These are phyloP conservation scores for Vanacampus margaritifer DNA, from an alignment of 2,113 vertebrate genomes.

Conservation along the genomic window DNA sequence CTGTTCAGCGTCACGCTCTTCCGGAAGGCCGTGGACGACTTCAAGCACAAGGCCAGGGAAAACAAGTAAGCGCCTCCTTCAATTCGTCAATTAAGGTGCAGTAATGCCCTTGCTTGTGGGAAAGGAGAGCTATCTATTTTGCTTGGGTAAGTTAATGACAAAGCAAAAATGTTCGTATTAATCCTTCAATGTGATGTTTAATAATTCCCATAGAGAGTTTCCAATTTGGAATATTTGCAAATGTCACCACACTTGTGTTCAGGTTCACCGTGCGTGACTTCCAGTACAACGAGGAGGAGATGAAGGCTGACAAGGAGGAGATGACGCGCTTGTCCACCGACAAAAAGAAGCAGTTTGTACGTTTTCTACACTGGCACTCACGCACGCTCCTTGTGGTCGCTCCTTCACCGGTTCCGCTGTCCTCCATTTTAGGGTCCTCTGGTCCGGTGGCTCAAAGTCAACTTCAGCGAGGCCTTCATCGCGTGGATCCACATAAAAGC, in stretches of 20 bases:
- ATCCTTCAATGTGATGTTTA: background rate
- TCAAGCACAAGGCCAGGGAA: conserved; percentile 96
- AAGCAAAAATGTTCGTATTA: too few relatives aligned
- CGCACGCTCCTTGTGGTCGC: background rate
- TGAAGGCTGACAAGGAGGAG: conserved; percentile 99
- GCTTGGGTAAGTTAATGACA: too few relatives aligned
- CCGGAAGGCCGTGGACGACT: conserved; percentile 95
- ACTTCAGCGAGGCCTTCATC: conserved; percentile 99
- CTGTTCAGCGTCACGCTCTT: conserved; percentile 95
- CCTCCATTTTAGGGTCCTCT: conserved; percentile 84
- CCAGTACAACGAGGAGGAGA: conserved; percentile 97
- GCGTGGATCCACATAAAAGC: conserved; percentile 99
- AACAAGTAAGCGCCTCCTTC: conserved; percentile 80
- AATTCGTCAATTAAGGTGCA: too few relatives aligned
- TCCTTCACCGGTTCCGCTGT: background rate
- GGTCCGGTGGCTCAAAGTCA: conserved; percentile 98
- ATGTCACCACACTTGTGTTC: background rate
- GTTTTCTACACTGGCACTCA: background rate
- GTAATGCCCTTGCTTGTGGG: too few relatives aligned
- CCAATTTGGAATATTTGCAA: background rate
- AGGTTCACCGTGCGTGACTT: conserved; percentile 96
- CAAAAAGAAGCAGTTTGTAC: conserved; percentile 99
- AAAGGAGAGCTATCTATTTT: too few relatives aligned
- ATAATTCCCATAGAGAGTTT: background rate
- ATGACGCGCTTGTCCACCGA: conserved; percentile 96